phyloP scores from a whole-genome alignment of 35 echinoderm and acorn worm genomes.

The Nesometra sesokonis region DNA sequence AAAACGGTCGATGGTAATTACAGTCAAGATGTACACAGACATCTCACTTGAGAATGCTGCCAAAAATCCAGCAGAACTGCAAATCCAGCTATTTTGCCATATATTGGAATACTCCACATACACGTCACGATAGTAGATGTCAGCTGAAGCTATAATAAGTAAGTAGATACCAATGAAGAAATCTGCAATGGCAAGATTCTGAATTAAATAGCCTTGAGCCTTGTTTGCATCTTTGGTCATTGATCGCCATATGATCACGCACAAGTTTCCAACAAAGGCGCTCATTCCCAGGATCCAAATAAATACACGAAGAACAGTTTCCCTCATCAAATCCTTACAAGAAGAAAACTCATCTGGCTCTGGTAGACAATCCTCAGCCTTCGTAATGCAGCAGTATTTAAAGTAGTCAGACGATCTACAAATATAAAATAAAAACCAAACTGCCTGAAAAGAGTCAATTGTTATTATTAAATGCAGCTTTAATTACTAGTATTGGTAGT shows the following conservation, averaged over 20 bases:
- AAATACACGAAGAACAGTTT: constrained; percentile 23
- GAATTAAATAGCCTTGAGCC: constrained; percentile 39
- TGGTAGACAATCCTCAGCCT: neutral
- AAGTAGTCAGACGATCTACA: constrained; percentile 30
- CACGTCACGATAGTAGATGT: constrained; percentile 37
- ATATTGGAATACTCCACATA: constrained; percentile 32
- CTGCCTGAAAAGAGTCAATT: too few species aligned
- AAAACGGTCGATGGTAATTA: constrained; percentile 68
- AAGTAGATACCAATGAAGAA: constrained; percentile 70
- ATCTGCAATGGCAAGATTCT: constrained; percentile 48
- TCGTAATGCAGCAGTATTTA: constrained; percentile 43
- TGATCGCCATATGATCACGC: constrained; percentile 15
- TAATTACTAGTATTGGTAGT: too few species aligned
- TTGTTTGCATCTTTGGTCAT: neutral
- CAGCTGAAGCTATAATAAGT: constrained; percentile 39
- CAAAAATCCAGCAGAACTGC: constrained; percentile 46
- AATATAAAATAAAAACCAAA: too few species aligned
- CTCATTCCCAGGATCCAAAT: constrained; percentile 65
- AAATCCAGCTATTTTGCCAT: constrained; percentile 47
- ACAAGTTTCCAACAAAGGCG: constrained; percentile 33
- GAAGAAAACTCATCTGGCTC: constrained; percentile 52
- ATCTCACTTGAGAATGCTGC: constrained; percentile 56
- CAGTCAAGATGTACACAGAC: constrained; percentile 44
- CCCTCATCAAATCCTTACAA: constrained; percentile 46
- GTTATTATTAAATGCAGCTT: too few species aligned